Conservation (phyloP, 2,113 vertebrate genomes). For the Labeo catla region DNA sequence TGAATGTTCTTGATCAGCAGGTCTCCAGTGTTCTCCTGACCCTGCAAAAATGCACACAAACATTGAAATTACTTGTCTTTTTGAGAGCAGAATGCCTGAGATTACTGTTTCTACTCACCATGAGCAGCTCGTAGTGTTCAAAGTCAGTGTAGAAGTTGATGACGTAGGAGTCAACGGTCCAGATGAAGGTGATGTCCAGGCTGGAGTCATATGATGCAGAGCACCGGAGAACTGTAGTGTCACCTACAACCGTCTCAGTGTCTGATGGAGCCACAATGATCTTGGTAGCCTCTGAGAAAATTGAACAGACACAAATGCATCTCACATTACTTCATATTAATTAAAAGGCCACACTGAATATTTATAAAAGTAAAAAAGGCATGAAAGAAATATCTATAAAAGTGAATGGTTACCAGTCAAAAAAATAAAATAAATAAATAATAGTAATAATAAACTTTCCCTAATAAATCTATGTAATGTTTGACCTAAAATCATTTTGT, state of each 20-base stretch:
- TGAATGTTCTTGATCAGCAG: constrained; percentile 88
- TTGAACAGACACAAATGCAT: not conserved
- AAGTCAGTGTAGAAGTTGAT: constrained; percentile 89
- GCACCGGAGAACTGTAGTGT: constrained; percentile 88
- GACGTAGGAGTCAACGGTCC: constrained; percentile 89
- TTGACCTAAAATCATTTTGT: no score
- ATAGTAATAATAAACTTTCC: no score
- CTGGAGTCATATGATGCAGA: constrained; percentile 88
- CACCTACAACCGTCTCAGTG: constrained; percentile 85
- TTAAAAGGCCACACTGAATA: no score
- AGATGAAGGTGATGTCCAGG: constrained; percentile 93
- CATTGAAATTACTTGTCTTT: not conserved
- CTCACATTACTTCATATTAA: not conserved
- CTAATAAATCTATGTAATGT: no score
- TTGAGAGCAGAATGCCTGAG: not conserved
- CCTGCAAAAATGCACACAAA: constrained; percentile 68
- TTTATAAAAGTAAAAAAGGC: no score
- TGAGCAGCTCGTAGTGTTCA: constrained; percentile 85
- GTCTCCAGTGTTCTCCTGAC: constrained; percentile 79
- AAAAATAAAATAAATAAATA: no score
- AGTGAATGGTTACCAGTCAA: no score
- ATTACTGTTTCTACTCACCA: constrained; percentile 78
- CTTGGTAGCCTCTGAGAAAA: constrained; percentile 84
- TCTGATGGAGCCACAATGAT: constrained; percentile 87
- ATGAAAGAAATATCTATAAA: no score